Conservation (phyloP, 2,888 invertebrate genomes). For the Chrysotoxum bicinctum region DNA sequence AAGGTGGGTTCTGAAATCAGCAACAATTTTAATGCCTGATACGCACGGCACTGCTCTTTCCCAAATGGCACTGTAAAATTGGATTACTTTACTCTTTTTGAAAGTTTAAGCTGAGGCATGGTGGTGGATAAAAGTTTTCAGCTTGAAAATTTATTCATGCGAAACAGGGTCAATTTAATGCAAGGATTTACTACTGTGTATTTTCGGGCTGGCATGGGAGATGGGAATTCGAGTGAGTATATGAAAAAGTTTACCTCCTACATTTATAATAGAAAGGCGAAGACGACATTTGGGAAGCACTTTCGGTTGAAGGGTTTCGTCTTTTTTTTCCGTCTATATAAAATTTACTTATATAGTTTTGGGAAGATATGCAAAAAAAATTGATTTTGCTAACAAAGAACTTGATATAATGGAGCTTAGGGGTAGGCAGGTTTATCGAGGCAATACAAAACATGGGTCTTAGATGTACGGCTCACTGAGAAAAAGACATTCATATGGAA, state of each 20-base stretch:
- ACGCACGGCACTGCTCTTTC: neutral
- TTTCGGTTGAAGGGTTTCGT: slow-evolving; percentile 7
- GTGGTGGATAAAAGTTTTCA: slow-evolving; percentile 24
- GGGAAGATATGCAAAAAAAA: neutral
- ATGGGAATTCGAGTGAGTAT: slow-evolving; percentile 20
- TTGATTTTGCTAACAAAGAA: neutral
- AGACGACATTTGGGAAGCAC: neutral
- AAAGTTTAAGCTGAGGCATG: slow-evolving; percentile 6
- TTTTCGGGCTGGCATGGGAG: no score
- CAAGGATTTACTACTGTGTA: slow-evolving; percentile 41
- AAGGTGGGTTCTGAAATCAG: no score
- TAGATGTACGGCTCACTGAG: no score
- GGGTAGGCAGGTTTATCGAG: no score
- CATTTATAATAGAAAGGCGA: neutral
- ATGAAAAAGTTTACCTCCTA: slow-evolving; percentile 3
- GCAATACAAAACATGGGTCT: no score
- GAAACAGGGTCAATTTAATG: slow-evolving; percentile 62
- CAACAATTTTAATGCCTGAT: no score
- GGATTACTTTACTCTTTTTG: slow-evolving; percentile 37
- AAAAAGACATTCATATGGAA: no score
- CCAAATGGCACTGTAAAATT: slow-evolving; percentile 10
- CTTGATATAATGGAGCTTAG: no score
- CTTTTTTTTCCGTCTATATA: neutral
- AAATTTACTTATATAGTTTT: neutral
- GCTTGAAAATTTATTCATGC: slow-evolving; percentile 59